Conservation (phyloP, 2,888 invertebrate genomes). For the Diachrysia chrysitis region DNA sequence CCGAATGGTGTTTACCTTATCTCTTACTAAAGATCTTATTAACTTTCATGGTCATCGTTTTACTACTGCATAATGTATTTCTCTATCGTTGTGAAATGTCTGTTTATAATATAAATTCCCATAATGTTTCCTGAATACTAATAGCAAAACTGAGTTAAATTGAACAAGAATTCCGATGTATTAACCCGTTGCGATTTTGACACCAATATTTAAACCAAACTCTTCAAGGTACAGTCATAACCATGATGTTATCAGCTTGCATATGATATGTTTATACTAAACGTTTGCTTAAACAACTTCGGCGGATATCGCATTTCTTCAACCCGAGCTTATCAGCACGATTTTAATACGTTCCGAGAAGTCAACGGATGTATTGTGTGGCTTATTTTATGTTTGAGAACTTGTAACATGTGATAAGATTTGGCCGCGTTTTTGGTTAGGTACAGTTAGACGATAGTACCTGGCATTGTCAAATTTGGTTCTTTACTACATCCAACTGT, state of each 20-base stretch:
- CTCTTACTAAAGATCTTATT: no score
- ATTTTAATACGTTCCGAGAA: constrained; percentile 64
- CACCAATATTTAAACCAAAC: constrained; percentile 28
- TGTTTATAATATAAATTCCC: no score
- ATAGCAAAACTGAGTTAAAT: no score
- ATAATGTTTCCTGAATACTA: no score
- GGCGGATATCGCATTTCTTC: constrained; percentile 74
- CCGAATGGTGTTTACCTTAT: no score
- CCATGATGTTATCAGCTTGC: constrained; percentile 58
- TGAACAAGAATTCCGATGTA: no score
- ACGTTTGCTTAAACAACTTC: constrained; percentile 63
- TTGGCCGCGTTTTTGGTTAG: background rate
- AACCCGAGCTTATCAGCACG: constrained; percentile 66
- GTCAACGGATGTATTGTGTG: constrained; percentile 53
- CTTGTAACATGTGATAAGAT: constrained; percentile 33
- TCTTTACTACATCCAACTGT: no score
- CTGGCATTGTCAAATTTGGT: constrained; percentile 2
- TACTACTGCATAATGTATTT: no score
- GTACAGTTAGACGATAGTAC: constrained; percentile 24
- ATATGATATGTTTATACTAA: constrained; percentile 57
- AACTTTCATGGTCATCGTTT: no score
- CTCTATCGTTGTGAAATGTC: no score
- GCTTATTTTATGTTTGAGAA: constrained; percentile 19
- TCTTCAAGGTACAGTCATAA: constrained; percentile 13
- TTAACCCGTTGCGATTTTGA: constrained; percentile 4